Evolutionary conservation across 2,113 vertebrate genomes (phyloP).

Genomic region (Triplophysa tibetana): DNA sequence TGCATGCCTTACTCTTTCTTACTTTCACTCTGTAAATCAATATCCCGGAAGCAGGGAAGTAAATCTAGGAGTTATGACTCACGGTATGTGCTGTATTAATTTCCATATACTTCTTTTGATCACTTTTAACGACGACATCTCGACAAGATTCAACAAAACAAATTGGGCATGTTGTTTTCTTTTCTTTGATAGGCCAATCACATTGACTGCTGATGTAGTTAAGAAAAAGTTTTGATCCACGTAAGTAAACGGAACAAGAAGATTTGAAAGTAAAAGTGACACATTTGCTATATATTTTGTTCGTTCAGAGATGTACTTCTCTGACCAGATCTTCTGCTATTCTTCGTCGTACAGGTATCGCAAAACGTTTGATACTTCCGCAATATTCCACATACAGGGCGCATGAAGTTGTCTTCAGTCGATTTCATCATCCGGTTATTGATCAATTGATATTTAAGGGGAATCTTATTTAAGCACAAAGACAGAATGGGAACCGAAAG

Average conservation of each 20-base stretch:
- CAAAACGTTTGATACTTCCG: background rate
- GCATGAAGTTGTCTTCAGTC: too few species aligned
- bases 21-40: constrained; percentile 36
- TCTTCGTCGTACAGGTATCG: too few species aligned
- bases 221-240: background rate
- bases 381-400: background rate
- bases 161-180: too few species aligned
- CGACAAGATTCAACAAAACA: background rate
- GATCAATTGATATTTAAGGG: background rate
- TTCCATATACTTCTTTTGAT: background rate
- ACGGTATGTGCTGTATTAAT: background rate
- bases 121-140: background rate
- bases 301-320: too few species aligned
- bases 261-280: too few species aligned
- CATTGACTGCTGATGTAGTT: too few species aligned
- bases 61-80: background rate
- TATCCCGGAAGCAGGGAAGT: constrained; percentile 55
- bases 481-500: constrained; percentile 70
- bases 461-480: background rate
- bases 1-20: constrained; percentile 3
- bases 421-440: background rate
- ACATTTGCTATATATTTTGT: background rate
- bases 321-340: background rate
- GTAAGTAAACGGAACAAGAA: background rate
- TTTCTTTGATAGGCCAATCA: too few species aligned